Evolutionary conservation across 2,888 invertebrate genomes (phyloP), one percentile per base, ranked within the genome.

Genomic region (Noctua pronuba): DNA sequence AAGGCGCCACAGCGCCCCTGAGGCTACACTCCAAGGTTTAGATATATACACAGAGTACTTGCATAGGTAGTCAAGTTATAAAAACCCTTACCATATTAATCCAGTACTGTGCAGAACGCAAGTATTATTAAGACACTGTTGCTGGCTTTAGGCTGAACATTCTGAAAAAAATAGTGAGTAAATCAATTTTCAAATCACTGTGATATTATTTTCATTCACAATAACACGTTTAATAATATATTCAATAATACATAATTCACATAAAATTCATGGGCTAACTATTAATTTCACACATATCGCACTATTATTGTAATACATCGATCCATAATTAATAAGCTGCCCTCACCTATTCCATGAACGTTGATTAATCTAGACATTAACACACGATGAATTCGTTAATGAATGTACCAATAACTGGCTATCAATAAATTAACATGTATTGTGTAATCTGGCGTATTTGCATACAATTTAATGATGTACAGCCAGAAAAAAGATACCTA

Each of bases 281-380:
- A 82, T 69, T 68, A 69, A 79, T 79, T 73, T 70, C 11, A 79
- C 69, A 72, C 52, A 68, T 49, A 28, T 21, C 4, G 4, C 67
- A 58, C 46, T 41, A 67, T 70, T 68, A 69, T 41, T 70, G 28
- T 80, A 62, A 74, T 67, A 60, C 10, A 68, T 35, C 18, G 62
- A 72, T 83, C 70, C 80, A 85, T 82, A 79, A 69, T 75, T 55
- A 68, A 80, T 75, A 65, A 46, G n/a, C 71, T 49, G 52, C 31
- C 5, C 66, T 79, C 70, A 80, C 62, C 70, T 71, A 71, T 77
- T 72, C 46, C 73, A 78, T 58, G 13, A 80, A 28, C 66, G 74
- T 66, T 80, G 68, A 83, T 86, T 78, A 73, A 87, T 80, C 44
- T 49, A 60, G 62, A 79, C 55, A 75, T 81, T 68, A 79, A 77